Evolutionary conservation across 2,888 invertebrate species (phyloP).

Genomic region (Parapristionchus giblindavisi): DNA sequence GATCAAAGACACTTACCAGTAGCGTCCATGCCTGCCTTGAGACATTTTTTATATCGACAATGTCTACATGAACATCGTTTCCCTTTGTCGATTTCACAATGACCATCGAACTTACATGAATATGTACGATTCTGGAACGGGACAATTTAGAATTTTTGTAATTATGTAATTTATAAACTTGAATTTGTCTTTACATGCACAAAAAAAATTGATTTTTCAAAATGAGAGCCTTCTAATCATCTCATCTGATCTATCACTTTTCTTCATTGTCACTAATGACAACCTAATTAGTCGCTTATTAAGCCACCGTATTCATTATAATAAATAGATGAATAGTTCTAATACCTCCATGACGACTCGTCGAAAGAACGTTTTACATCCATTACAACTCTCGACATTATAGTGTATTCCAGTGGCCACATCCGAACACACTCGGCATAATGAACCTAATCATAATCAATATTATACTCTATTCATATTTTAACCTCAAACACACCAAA

Average conservation of each 20-base stretch:
- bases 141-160: too few relatives aligned
- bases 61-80: slow-evolving; percentile 63
- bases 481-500: too few relatives aligned
- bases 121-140: slow-evolving; percentile 63
- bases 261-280: too few relatives aligned
- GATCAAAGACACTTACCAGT: slow-evolving; percentile 47
- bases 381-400: slow-evolving; percentile 48
- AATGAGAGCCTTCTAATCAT: too few relatives aligned
- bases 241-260: too few relatives aligned
- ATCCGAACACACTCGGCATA: slow-evolving; percentile 63
- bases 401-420: slow-evolving; percentile 65
- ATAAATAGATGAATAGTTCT: too few relatives aligned
- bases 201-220: too few relatives aligned
- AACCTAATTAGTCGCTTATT: too few relatives aligned
- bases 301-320: background rate
- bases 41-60: slow-evolving; percentile 66
- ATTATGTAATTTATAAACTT: too few relatives aligned
- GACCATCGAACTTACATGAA: slow-evolving; percentile 65
- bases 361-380: slow-evolving; percentile 67
- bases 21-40: slow-evolving; percentile 63
- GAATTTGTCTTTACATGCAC: too few relatives aligned
- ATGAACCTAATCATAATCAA: slow-evolving; percentile 54
- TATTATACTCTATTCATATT: too few relatives aligned
- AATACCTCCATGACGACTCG: slow-evolving; percentile 63
- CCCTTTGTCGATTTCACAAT: slow-evolving; percentile 64